These are phyloP conservation scores for Argentina silus DNA, from an alignment of 2,797 vertebrate genomes.

Conservation along the genomic window DNA sequence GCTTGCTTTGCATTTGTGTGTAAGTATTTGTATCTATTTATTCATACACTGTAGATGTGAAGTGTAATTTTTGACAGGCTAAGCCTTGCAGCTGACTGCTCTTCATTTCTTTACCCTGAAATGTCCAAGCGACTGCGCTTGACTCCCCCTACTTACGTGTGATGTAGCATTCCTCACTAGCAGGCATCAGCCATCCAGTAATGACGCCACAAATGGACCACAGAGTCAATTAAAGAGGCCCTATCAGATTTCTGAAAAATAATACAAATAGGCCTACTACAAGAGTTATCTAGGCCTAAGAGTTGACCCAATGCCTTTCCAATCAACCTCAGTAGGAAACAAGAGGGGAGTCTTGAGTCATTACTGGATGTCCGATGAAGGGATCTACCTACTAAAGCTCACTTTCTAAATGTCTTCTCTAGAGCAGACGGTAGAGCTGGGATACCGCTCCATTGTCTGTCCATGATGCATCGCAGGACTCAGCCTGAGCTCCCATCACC, in stretches of 20 bases:
- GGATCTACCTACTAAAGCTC: constrained; percentile 33
- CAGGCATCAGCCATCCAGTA: constrained; percentile 40
- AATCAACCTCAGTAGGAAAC: background rate
- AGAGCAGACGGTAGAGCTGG: background rate
- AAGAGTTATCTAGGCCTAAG: background rate
- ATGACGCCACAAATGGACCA: constrained; percentile 31
- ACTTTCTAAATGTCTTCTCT: background rate
- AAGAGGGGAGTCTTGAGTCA: background rate
- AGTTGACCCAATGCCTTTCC: background rate
- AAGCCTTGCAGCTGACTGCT: constrained; percentile 26
- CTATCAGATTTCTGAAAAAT: background rate
- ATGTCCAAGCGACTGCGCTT: constrained; percentile 53
- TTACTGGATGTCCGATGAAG: constrained; percentile 32
- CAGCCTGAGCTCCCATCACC: constrained; percentile 10
- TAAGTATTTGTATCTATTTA: constrained; percentile 76
- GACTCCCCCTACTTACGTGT: constrained; percentile 24
- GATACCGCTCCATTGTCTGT: too few species aligned
- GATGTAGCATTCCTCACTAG: constrained; percentile 38
- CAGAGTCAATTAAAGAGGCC: background rate
- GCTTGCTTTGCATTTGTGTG: constrained; percentile 76
- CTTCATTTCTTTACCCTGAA: constrained; percentile 1
- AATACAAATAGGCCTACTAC: background rate
- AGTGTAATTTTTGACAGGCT: constrained; percentile 59
- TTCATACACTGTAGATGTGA: constrained; percentile 37
- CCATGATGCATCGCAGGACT: constrained; percentile 54